Percentiles rank a stretch among this genome's conserved stretches.
These are phyloP conservation scores for Melanotaenia maccullochi DNA, from an alignment of 2,797 vertebrate species.

Conservation along the genomic window DNA sequence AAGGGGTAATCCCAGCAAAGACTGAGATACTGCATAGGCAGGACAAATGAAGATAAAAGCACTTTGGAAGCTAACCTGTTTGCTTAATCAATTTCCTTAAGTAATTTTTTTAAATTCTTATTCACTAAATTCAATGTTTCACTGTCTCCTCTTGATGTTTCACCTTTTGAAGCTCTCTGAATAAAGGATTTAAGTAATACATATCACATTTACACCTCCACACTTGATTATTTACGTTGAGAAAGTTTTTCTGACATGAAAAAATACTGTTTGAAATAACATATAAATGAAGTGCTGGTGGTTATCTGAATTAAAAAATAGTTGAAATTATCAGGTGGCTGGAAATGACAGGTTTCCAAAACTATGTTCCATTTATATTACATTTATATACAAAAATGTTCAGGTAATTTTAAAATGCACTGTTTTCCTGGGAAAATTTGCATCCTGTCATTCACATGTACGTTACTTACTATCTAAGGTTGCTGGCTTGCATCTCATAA, in stretches of 20 bases:
- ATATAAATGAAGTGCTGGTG: no score
- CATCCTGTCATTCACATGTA: background rate
- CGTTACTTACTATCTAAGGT: background rate
- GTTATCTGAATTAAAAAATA: no score
- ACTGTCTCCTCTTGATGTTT: background rate
- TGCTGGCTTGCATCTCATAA: no score
- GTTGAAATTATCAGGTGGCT: no score
- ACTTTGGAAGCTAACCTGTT: background rate
- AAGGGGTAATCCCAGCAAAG: background rate
- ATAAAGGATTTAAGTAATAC: background rate
- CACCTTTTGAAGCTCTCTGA: background rate
- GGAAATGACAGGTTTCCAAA: no score
- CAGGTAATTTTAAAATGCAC: background rate
- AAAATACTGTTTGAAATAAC: no score
- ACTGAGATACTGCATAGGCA: background rate
- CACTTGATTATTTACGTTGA: background rate
- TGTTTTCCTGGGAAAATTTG: background rate
- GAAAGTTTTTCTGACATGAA: no score
- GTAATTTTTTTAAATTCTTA: background rate
- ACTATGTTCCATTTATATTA: no score
- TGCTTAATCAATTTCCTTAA: background rate
- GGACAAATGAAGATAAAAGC: background rate
- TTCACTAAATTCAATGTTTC: background rate
- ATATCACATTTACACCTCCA: background rate
- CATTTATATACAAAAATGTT: no score